Percentiles rank a stretch among this genome's conserved stretches.
These are phyloP conservation scores for Anabas testudineus DNA, from an alignment of 2,797 vertebrate genomes.

Conservation along the genomic window DNA sequence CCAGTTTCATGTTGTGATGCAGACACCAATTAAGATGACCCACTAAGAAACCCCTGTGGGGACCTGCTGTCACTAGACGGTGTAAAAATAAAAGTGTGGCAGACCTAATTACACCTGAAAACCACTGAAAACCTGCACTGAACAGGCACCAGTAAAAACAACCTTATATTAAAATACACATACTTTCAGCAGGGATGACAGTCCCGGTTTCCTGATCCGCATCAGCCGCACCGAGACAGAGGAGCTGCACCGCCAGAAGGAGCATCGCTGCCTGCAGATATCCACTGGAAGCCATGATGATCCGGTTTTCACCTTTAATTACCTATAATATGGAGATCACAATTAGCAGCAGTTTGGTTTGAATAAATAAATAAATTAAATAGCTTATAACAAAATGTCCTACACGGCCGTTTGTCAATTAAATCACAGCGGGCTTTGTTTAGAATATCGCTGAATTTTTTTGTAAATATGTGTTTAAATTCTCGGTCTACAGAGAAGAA, in stretches of 20 bases:
- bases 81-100: neutral
- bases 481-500: neutral
- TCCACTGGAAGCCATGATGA: slow-evolving; percentile 74
- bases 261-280: slow-evolving; percentile 73
- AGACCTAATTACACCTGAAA: neutral
- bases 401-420: slow-evolving; percentile 6
- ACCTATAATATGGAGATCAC: slow-evolving; percentile 18
- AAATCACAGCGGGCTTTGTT: slow-evolving; percentile 34
- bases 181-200: slow-evolving; percentile 92
- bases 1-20: slow-evolving; percentile 25
- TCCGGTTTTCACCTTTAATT: neutral
- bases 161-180: slow-evolving; percentile 49
- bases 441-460: neutral
- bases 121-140: neutral
- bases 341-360: neutral
- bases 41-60: neutral
- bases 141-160: neutral
- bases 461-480: neutral
- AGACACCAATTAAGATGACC: slow-evolving; percentile 38
- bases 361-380: no score
- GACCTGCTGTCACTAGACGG: slow-evolving; percentile 9
- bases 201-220: slow-evolving; percentile 87
- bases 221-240: slow-evolving; percentile 71
- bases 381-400: slow-evolving; percentile 8
- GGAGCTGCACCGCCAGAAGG: slow-evolving; percentile 77